phyloP scores from a whole-genome alignment of 2,113 vertebrate genomes.

The Coptodon rendalli region DNA sequence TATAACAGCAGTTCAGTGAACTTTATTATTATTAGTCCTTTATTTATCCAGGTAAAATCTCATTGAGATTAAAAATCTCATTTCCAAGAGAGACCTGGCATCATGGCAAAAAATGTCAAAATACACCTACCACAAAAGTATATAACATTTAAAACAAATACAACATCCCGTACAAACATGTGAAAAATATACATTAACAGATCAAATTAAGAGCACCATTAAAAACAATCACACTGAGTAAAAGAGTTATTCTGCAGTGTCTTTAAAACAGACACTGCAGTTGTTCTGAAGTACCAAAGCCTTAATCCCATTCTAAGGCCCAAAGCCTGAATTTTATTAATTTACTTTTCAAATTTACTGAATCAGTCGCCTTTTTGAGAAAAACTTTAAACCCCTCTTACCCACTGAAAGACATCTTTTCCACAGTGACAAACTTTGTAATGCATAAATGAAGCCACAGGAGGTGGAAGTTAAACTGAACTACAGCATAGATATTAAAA shows the following conservation, averaged over 20 bases:
- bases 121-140: too few relatives aligned
- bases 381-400: not conserved
- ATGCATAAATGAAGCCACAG: not conserved
- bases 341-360: not conserved
- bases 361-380: not conserved
- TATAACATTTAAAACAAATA: too few relatives aligned
- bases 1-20: not conserved
- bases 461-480: not conserved
- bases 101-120: too few relatives aligned
- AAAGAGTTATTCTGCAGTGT: too few relatives aligned
- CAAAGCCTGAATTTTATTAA: not conserved
- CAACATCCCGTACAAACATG: too few relatives aligned
- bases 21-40: too few relatives aligned
- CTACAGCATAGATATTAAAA: not conserved
- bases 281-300: not conserved
- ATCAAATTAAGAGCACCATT: too few relatives aligned
- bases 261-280: not conserved
- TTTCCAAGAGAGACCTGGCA: too few relatives aligned
- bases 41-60: too few relatives aligned
- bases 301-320: not conserved
- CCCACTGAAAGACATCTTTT: not conserved
- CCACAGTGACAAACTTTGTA: not conserved
- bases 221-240: too few relatives aligned
- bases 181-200: too few relatives aligned
- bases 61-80: too few relatives aligned